phyloP scores from a whole-genome alignment of 35 echinoderm and acorn worm genomes.

The Hemicentrotus pulcherrimus region DNA sequence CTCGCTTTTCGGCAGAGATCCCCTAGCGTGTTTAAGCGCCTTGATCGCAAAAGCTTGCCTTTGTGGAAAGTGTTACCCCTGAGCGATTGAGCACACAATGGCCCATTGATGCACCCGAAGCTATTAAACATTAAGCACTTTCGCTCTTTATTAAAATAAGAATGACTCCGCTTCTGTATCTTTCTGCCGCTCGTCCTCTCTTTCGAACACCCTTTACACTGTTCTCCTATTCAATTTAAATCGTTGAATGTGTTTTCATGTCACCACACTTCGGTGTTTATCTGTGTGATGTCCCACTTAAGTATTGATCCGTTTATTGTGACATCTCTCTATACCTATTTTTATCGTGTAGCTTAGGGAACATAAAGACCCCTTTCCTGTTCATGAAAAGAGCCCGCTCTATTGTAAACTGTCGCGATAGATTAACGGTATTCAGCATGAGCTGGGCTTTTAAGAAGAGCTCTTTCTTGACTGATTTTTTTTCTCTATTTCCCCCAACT shows the following conservation, averaged over 20 bases:
- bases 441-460: neutral
- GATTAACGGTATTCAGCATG: neutral
- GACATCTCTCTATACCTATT: neutral
- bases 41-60: neutral
- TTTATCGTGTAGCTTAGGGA: neutral
- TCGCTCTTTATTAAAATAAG: conserved; percentile 1
- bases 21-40: neutral
- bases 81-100: neutral
- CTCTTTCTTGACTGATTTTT: neutral
- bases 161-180: neutral
- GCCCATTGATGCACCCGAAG: conserved; percentile 4
- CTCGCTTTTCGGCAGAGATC: conserved; percentile 14
- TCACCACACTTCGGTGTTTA: neutral
- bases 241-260: neutral
- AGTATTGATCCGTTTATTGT: conserved; percentile 18
- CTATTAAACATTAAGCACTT: conserved; percentile 21
- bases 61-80: conserved; percentile 36
- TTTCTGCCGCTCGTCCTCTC: neutral
- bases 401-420: neutral
- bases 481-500: neutral
- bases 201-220: neutral
- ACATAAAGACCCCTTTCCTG: neutral
- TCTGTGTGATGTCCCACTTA: neutral
- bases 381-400: neutral
- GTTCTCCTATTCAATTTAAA: neutral